Conservation (phyloP, 2,888 invertebrate genomes). For the Melolontha melolontha region DNA sequence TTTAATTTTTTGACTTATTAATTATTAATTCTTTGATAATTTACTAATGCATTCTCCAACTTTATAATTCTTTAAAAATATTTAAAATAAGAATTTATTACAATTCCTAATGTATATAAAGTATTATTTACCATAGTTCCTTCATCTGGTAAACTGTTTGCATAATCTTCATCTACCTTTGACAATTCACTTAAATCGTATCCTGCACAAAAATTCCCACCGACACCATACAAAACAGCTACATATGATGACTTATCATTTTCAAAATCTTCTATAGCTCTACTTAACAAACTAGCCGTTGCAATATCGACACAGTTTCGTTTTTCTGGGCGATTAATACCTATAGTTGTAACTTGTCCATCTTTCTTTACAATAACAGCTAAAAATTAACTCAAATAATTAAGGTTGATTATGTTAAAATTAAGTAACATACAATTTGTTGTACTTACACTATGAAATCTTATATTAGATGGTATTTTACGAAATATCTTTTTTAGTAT, state of each 20-base stretch:
- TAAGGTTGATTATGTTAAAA: neutral
- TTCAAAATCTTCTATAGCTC: slow-evolving; percentile 84
- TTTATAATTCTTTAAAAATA: neutral
- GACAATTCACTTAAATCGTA: slow-evolving; percentile 86
- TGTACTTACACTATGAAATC: slow-evolving; percentile 21
- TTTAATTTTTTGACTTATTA: too few relatives aligned
- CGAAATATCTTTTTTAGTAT: neutral
- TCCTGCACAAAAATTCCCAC: slow-evolving; percentile 95
- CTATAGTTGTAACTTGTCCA: slow-evolving; percentile 79
- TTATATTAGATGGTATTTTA: slow-evolving; percentile 1
- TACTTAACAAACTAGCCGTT: slow-evolving; percentile 76
- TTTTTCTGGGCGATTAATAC: slow-evolving; percentile 87
- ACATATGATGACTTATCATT: slow-evolving; percentile 76
- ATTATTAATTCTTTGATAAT: neutral
- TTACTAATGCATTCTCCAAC: too few relatives aligned
- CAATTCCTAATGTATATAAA: neutral
- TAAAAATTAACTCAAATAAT: slow-evolving; percentile 34
- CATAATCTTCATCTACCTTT: slow-evolving; percentile 50
- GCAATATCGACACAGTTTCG: slow-evolving; percentile 84
- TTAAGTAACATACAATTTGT: slow-evolving; percentile 20
- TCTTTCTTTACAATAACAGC: slow-evolving; percentile 69
- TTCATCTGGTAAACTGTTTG: slow-evolving; percentile 59
- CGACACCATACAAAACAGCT: slow-evolving; percentile 87
- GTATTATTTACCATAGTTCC: slow-evolving; percentile 67
- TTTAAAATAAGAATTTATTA: slow-evolving; percentile 1